Evolutionary conservation across 2,113 vertebrate genomes (phyloP).

Genomic region (Balaenoptera acutorostrata): DNA sequence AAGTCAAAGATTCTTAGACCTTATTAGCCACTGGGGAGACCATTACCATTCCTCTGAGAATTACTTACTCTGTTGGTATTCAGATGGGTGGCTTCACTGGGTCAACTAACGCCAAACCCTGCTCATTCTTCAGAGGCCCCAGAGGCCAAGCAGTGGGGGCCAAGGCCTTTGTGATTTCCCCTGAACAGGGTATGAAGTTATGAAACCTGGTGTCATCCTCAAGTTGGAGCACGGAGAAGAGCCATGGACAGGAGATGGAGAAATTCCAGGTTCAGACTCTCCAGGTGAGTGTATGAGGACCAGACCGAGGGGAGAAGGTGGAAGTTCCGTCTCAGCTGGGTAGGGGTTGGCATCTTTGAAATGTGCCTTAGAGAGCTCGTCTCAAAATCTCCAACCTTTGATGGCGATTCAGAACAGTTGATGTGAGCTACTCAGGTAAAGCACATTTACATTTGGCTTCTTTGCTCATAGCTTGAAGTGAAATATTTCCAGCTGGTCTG

Average conservation of each 20-base stretch:
- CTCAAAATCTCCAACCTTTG: background rate
- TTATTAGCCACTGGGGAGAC: background rate
- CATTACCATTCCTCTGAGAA: background rate
- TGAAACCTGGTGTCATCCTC: conserved; percentile 61
- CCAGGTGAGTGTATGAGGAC: background rate
- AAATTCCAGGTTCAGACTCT: background rate
- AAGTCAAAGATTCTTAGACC: background rate
- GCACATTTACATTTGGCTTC: background rate
- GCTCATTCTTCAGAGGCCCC: background rate
- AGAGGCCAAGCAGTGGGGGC: background rate
- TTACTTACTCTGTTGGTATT: background rate
- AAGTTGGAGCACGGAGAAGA: conserved; percentile 60
- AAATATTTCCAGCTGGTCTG: background rate
- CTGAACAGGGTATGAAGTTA: conserved; percentile 43
- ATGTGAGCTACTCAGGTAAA: background rate
- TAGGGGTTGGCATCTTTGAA: background rate
- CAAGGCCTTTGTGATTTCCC: conserved; percentile 15
- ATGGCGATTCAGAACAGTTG: background rate
- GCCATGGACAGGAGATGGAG: conserved; percentile 38
- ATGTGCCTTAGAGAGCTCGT: background rate
- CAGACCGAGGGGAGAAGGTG: no score
- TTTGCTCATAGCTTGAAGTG: background rate
- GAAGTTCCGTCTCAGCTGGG: background rate
- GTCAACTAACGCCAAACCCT: background rate
- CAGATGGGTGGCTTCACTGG: background rate